Evolutionary conservation across 2,888 invertebrate species (phyloP), one percentile per base, ranked within the genome.

Genomic region (Lampropteryx suffumata): DNA sequence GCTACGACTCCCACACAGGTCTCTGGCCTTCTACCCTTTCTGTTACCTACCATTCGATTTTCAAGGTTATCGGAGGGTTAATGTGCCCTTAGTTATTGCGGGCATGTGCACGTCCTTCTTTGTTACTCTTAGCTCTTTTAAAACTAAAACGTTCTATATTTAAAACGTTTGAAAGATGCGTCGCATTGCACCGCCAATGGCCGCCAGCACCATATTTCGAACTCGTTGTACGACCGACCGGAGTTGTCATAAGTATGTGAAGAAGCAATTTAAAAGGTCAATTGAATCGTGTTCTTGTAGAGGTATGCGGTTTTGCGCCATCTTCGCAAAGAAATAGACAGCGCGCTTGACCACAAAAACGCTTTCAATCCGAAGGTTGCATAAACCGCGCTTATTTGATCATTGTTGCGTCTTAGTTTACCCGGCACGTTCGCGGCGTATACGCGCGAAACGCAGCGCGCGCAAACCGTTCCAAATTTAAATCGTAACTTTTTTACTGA

Each of bases 281-380:
- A 56, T 59, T 54, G 51, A 66, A 72, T 63, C 59, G 58, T 56
- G 58, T 60, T 62, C 53, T 43, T 34, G 35, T 35, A 27, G 60
- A 63, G 61, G 60, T 64, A 57, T 65, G 64, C 52, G 36, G 65
- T 76, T 42, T 85, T 82, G 81, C 84, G 73, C 76, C 85, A 86
- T 84, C 84, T 77, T 73, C 77, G 61, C 63, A 67, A 71, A 63
- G 71, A 68, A 71, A 66, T 61, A 58, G 65, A 47, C 52, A 52
- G 73, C 75, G 73, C 75, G 81, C 71, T 84, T 85, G 86, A 85
- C 86, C 87, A 79, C 83, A 86, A 86, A 85, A 82, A 88, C 86
- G 84, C 82, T 84, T 82, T 80, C 78, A 69, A 79, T 71, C 62
- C 73, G 87, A 88, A 89, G 88, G 88, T 87, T 88, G 84, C 84